Evolutionary conservation across 2,888 invertebrate species (phyloP), one percentile per base, ranked within the genome.

Genomic region (Ichneumoninae sp.): DNA sequence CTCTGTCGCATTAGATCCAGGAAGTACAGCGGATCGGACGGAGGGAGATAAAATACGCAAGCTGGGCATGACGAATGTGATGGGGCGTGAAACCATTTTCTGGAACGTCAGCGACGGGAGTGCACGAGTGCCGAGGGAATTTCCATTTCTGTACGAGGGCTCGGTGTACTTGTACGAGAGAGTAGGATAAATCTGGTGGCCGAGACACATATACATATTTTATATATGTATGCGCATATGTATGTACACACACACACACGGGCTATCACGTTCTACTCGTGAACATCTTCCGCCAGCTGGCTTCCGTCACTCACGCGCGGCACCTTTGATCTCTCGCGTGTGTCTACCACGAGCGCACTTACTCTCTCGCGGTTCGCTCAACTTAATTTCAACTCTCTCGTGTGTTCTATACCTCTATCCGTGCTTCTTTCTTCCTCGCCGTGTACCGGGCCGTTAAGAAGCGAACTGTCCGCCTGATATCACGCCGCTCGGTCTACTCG

Each of bases 201-300:
- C n/a, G 63, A 57, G 47, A 19, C 69, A 10, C 73, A 54, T 10
- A 3, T 26, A 26, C 26, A 26, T 1, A 22, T 57, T 3, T 26
- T 10, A 26, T 8, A 26, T 26, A 22, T 26, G 54, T 54, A 26
- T 54, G 22, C 6, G 44, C 63, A 60, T 57, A 22, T 40, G 63
- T 40, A 44, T 10, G 63, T n/a, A 5, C n/a, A 5, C 7, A 60
- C n/a, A 5, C 7, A 57, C 33, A 44, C 40, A 74, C 47, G 7
- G 40, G 47, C 70, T 79, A 79, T 83, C 79, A 69, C 69, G 74
- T 79, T 74, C 52, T 60, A 70, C 74, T 65, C 50, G 87, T 52
- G 88, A 87, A 88, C 89, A 89, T 91, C 90, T 90, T 90, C 90
- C 89, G 90, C 90, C 92, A 92, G 92, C 91, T 92, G 92, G 91